Conservation (phyloP, 1,140 invertebrate species). For the Aphelenchoides avenae region DNA sequence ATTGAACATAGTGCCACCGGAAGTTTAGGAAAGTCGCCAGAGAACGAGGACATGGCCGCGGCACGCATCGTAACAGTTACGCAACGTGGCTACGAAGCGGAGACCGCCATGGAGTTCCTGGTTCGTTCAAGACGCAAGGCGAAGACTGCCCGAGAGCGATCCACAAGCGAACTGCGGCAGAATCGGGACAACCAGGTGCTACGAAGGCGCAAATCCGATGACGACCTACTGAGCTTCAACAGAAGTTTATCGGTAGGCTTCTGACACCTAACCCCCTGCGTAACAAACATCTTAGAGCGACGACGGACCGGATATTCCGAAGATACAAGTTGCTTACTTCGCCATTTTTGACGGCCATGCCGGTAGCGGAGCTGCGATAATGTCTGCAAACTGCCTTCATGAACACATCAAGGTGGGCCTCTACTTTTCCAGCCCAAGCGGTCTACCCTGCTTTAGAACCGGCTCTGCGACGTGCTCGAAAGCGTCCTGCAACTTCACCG, state of each 20-base stretch:
- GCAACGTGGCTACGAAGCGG: constrained; percentile 35
- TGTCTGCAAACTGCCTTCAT: constrained; percentile 73
- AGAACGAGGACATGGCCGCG: constrained; percentile 77
- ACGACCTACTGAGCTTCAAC: constrained; percentile 20
- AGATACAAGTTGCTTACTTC: constrained; percentile 67
- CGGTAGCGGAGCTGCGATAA: constrained; percentile 74
- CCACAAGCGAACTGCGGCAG: no score
- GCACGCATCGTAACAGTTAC: constrained; percentile 59
- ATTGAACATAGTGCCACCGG: neutral
- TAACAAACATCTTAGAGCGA: constrained; percentile 30
- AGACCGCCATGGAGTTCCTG: constrained; percentile 23
- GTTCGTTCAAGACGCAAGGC: neutral
- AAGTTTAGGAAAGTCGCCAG: constrained; percentile 66
- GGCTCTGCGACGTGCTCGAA: constrained; percentile 41
- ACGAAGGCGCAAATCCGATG: constrained; percentile 10
- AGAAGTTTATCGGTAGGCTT: constrained; percentile 20
- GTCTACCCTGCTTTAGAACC: constrained; percentile 32
- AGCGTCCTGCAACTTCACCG: constrained; percentile 37
- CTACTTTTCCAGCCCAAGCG: constrained; percentile 16
- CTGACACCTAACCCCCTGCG: neutral
- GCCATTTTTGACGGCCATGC: constrained; percentile 82
- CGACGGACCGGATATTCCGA: constrained; percentile 55
- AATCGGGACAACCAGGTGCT: no score
- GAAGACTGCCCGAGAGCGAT: constrained; percentile 15
- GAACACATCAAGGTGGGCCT: constrained; percentile 71